phyloP scores from a whole-genome alignment of 2,113 vertebrate species.

The Jaculus jaculus region DNA sequence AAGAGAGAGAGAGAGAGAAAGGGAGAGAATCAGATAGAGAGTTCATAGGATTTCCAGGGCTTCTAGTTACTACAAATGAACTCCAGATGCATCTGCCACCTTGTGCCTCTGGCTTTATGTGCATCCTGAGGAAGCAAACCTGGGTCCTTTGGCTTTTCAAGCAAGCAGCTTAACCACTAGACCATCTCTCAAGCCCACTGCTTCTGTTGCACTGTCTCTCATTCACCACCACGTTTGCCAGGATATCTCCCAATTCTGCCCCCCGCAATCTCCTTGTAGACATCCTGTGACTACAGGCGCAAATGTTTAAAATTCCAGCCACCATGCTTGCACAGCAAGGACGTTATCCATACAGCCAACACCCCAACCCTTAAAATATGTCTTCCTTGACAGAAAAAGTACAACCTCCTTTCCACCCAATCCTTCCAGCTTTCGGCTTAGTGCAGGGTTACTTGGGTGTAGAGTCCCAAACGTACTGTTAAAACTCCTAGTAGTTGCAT shows the following conservation, averaged over 20 bases:
- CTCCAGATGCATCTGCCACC: too few species aligned
- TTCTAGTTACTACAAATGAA: too few species aligned
- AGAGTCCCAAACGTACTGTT: background rate
- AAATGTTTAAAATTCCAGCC: background rate
- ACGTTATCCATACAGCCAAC: background rate
- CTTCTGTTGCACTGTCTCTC: background rate
- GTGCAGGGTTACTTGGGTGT: too few species aligned
- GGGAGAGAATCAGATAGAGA: too few species aligned
- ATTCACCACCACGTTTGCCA: too few species aligned
- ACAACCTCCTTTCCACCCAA: background rate
- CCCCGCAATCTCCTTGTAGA: background rate
- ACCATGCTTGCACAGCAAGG: background rate
- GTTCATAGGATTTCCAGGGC: too few species aligned
- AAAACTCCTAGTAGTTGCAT: background rate
- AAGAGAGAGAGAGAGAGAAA: too few species aligned
- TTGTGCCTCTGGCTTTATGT: too few species aligned
- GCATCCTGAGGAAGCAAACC: too few species aligned
- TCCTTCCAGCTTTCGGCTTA: background rate
- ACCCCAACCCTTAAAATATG: background rate
- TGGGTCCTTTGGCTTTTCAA: too few species aligned
- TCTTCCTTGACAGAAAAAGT: background rate
- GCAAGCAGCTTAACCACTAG: too few species aligned
- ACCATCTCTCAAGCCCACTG: too few species aligned
- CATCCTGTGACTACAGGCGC: background rate
- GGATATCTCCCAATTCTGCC: background rate